Percentiles rank a stretch among this genome's conserved stretches.
Conservation (phyloP, 2,797 vertebrate species). For the Rhynchonycteris naso region DNA sequence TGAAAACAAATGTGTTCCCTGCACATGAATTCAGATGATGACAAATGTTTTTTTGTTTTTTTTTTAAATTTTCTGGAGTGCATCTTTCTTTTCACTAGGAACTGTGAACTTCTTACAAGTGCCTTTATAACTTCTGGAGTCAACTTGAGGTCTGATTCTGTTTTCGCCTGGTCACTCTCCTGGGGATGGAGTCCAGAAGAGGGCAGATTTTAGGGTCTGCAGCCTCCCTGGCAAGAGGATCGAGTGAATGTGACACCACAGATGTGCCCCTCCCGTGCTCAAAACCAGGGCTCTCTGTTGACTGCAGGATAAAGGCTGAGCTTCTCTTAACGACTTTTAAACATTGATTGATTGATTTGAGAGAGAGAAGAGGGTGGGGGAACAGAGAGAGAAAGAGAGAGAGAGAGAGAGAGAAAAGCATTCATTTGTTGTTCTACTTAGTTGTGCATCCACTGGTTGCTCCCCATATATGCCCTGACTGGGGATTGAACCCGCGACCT, state of each 20-base stretch:
- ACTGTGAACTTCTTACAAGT: constrained; percentile 12
- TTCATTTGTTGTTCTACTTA: too few relatives aligned
- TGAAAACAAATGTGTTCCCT: constrained; percentile 66
- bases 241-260: background rate
- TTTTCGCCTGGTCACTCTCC: background rate
- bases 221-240: background rate
- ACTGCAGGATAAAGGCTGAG: background rate
- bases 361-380: too few relatives aligned
- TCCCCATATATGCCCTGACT: too few relatives aligned
- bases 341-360: too few relatives aligned
- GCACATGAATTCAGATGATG: constrained; percentile 60
- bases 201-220: background rate
- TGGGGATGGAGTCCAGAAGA: background rate
- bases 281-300: background rate
- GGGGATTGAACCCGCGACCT: too few relatives aligned
- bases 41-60: constrained; percentile 28
- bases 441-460: too few relatives aligned
- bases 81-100: background rate
- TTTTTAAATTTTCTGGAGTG: background rate
- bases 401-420: too few relatives aligned
- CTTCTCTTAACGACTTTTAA: background rate
- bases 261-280: background rate
- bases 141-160: background rate
- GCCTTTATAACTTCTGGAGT: constrained; percentile 1
- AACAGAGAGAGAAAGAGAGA: too few relatives aligned